phyloP scores from a whole-genome alignment of 2,797 vertebrate genomes.

The Sardinella longiceps region DNA sequence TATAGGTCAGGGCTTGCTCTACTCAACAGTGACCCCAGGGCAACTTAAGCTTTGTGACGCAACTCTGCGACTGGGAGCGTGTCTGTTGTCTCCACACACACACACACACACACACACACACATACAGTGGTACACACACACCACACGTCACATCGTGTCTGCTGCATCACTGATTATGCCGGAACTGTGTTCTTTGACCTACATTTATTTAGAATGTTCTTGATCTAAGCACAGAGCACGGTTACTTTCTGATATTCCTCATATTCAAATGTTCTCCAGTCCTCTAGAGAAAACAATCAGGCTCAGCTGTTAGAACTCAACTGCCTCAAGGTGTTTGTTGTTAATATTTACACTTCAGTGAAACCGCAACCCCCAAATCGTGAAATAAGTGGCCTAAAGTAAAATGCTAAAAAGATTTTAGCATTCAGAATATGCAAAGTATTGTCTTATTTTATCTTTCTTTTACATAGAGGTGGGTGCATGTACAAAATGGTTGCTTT shows the following conservation, averaged over 20 bases:
- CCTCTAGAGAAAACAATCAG: conserved; percentile 37
- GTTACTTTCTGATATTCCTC: background rate
- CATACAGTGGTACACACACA: background rate
- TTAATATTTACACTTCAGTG: background rate
- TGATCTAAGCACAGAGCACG: background rate
- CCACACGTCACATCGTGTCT: conserved; percentile 13
- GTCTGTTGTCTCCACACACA: background rate
- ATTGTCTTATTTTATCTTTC: background rate
- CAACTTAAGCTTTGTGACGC: background rate
- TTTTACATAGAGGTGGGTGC: background rate
- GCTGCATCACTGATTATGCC: conserved; percentile 1
- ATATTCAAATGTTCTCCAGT: background rate
- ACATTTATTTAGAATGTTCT: conserved; percentile 32
- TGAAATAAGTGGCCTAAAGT: too few relatives aligned
- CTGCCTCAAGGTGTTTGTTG: background rate
- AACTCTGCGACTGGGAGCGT: conserved; percentile 2
- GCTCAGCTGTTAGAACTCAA: conserved; percentile 2
- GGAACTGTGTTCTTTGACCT: conserved; percentile 46
- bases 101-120: background rate
- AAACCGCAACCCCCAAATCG: background rate
- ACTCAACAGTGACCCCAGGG: background rate
- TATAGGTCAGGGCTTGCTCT: background rate
- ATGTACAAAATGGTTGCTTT: background rate
- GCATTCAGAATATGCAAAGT: background rate
- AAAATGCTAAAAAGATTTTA: background rate